phyloP scores from a whole-genome alignment of 2,888 invertebrate genomes.

The Epistrophella euchroma region DNA sequence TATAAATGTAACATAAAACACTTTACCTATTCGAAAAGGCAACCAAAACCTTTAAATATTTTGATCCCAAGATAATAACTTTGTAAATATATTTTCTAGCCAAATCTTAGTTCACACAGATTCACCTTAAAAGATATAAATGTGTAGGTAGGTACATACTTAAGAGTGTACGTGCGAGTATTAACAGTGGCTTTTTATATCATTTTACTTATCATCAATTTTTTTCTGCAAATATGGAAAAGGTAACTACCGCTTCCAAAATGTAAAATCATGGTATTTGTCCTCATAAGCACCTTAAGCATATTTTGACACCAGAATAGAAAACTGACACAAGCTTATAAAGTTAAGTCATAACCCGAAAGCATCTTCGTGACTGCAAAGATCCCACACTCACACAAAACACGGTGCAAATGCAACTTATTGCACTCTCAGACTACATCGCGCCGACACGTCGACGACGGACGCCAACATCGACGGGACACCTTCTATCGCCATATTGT shows the following conservation, averaged over 20 bases:
- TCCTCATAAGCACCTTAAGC: neutral
- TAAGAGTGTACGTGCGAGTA: neutral
- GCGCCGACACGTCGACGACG: neutral
- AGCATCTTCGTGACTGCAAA: conserved; percentile 35
- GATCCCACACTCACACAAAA: conserved; percentile 59
- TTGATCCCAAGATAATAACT: neutral
- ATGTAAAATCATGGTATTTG: conserved; percentile 28
- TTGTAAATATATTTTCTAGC: neutral
- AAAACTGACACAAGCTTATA: conserved; percentile 38
- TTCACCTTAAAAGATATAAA: neutral
- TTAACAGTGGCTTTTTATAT: neutral
- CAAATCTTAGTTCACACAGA: neutral
- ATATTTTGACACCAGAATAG: conserved; percentile 61
- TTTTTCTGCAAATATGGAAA: neutral
- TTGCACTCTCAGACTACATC: conserved; percentile 48
- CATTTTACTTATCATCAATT: neutral
- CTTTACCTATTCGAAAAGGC: too few relatives aligned
- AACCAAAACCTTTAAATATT: neutral
- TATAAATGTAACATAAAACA: too few relatives aligned
- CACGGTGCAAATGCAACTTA: conserved; percentile 24
- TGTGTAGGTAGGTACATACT: too few relatives aligned
- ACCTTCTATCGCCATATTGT: conserved; percentile 53
- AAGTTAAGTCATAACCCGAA: conserved; percentile 47
- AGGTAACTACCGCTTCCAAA: neutral
- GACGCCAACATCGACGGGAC: conserved; percentile 1